Base-by-base conservation (phyloP, 2,797 vertebrate species). In the Semaprochilodus insignis region DNA sequence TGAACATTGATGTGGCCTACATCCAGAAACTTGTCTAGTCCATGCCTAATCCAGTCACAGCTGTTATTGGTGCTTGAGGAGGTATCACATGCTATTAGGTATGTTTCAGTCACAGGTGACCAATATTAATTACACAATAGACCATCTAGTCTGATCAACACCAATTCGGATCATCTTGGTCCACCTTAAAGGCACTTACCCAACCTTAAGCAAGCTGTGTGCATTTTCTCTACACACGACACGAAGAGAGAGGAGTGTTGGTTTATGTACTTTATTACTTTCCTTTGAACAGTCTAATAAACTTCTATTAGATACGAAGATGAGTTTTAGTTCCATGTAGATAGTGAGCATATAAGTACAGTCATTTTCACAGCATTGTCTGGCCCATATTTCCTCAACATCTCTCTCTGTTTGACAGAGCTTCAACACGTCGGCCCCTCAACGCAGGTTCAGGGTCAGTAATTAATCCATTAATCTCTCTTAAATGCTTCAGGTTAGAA, bases 281-380 rank as follows among this genome's bases (percentile, higher is more conserved):
- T 31, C 89, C 90, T 93, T 90, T 91, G 85, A 93, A 94, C 92
- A 93, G 89, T 91, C 91, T 92, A 92, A 93, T 93, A 93, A 94
- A 93, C 90, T 93, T 88, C 90, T 90, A 90, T 93, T 93, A 93
- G 93, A 94, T 89, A 90, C 88, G 90, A 92, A 91, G 90, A 93
- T 85, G 77, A 86, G 90, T 91, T 90, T 88, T 88, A 59, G 60
- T 89, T 90, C 90, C 90, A 88, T 85, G 91, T 87, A 89, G 92
- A 94, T 93, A 93, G 91, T 90, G 91, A 94, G 89, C 89, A 92
- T 93, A 75, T 74, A 81, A 74, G 79, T 90, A 93, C 92, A 92
- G 88, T 89, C 85, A 88, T 88, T 91, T 94, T 94, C 93, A 94
- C 93, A 94, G 93, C 93, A 93, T 91, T 89, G 92, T 90, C 91